phyloP scores from a whole-genome alignment of 2,797 vertebrate genomes.

The Phoebastria nigripes region DNA sequence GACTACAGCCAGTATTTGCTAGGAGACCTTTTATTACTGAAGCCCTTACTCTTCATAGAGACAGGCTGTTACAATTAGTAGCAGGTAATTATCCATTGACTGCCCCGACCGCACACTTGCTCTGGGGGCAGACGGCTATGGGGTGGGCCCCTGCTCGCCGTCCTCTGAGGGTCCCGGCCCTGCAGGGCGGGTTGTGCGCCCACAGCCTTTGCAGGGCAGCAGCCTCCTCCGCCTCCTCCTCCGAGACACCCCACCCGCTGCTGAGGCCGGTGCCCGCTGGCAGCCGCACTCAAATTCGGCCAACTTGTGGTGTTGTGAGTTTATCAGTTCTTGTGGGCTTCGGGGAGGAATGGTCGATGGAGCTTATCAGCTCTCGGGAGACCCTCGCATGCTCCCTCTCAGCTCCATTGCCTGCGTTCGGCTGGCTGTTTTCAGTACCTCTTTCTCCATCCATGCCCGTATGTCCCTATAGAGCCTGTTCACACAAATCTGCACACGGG shows the following conservation, averaged over 20 bases:
- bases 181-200: fast-evolving
- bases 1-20: neutral
- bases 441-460: neutral
- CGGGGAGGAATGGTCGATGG: fast-evolving
- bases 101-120: fast-evolving
- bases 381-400: neutral
- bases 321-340: neutral
- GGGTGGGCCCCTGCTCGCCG: fast-evolving
- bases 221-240: neutral
- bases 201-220: neutral
- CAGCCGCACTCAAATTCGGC: fast-evolving
- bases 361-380: neutral
- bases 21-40: neutral
- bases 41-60: neutral
- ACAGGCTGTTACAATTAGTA: neutral
- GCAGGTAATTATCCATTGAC: neutral
- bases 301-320: neutral
- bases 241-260: neutral
- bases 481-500: neutral
- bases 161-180: fast-evolving
- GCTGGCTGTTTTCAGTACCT: neutral
- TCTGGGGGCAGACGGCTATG: fast-evolving
- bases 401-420: fast-evolving
- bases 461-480: neutral
- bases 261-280: fast-evolving